A percentile compares a stretch with the other conserved stretches of the same genome.
Evolutionary conservation across 2,113 vertebrate genomes (phyloP).

Genomic region (Propithecus coquereli): DNA sequence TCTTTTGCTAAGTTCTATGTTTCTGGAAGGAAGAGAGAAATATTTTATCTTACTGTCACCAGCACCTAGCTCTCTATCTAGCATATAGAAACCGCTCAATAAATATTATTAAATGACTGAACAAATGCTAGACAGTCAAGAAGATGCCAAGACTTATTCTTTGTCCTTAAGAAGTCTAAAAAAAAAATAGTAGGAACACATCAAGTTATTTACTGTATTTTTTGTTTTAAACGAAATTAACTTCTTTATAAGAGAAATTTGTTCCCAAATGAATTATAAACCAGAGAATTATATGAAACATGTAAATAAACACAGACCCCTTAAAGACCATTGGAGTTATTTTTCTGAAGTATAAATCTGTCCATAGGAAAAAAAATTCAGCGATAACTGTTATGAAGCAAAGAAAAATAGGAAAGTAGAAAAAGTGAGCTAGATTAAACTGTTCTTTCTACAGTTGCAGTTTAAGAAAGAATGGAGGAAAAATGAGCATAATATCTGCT

Average conservation of each 20-base stretch:
- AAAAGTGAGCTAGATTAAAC: not conserved
- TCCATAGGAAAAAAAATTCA: not conserved
- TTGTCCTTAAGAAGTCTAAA: not conserved
- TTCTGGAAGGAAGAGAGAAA: not conserved
- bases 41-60: not conserved
- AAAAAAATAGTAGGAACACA: not conserved
- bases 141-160: not conserved
- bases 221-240: not conserved
- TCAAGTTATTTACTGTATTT: not conserved
- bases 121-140: not conserved
- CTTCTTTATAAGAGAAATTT: not conserved
- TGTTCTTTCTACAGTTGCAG: not conserved
- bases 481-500: not conserved
- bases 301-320: not conserved
- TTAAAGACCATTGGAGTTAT: not conserved
- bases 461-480: not conserved
- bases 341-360: not conserved
- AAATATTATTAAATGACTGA: not conserved
- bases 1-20: not conserved
- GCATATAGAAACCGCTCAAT: not conserved
- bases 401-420: not conserved
- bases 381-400: not conserved
- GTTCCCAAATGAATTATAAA: not conserved
- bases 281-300: not conserved
- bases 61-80: not conserved